These are phyloP conservation scores for Nyctibius grandis DNA, from an alignment of 2,797 vertebrate species.

Conservation along the genomic window DNA sequence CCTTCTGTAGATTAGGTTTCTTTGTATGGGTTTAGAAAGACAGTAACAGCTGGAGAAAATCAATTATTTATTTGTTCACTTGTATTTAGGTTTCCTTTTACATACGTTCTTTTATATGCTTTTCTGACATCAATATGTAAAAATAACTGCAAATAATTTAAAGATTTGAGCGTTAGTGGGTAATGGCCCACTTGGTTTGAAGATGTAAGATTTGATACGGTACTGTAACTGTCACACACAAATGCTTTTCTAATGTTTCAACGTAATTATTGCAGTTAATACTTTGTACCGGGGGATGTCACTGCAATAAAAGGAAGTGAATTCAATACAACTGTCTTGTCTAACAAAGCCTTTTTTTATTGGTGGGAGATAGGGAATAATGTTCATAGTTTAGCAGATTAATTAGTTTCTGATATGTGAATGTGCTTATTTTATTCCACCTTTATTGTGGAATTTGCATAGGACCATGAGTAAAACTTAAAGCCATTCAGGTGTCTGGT, in stretches of 20 bases:
- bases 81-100: slow-evolving; percentile 78
- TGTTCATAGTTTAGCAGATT: not conserved
- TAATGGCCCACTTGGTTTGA: slow-evolving; percentile 71
- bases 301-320: slow-evolving; percentile 93
- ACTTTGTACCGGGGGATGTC: slow-evolving; percentile 89
- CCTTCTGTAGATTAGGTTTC: slow-evolving; percentile 53
- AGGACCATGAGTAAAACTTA: not conserved
- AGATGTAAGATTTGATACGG: slow-evolving; percentile 89
- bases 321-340: slow-evolving; percentile 63
- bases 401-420: not conserved
- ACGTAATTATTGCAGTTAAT: slow-evolving; percentile 88
- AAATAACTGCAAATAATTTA: slow-evolving; percentile 77
- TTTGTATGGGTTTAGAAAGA: slow-evolving; percentile 58
- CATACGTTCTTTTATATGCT: slow-evolving; percentile 82
- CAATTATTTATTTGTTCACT: slow-evolving; percentile 87
- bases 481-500: not conserved
- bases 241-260: slow-evolving; percentile 97
- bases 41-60: slow-evolving; percentile 74
- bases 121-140: slow-evolving; percentile 78
- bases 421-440: not conserved
- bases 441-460: not conserved
- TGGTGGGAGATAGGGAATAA: not conserved
- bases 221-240: slow-evolving; percentile 88
- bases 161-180: slow-evolving; percentile 72
- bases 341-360: not conserved